Conservation (phyloP, 2,888 invertebrate species). For the Rotaria sp. region DNA sequence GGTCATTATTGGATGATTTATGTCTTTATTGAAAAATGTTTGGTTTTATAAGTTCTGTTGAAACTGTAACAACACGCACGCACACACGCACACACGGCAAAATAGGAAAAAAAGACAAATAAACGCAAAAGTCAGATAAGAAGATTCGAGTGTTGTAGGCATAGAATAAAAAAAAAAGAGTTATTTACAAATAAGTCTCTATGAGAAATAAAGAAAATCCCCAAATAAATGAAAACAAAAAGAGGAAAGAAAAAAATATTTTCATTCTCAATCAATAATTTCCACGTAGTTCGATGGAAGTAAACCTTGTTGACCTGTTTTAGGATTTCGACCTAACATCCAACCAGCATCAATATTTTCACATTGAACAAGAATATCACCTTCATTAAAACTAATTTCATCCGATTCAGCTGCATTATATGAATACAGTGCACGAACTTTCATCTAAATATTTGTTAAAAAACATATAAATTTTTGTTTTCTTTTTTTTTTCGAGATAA, state of each 20-base stretch:
- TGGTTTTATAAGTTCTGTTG: neutral
- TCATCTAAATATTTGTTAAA: neutral
- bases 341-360: constrained; percentile 91
- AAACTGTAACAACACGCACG: neutral
- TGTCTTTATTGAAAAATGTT: neutral
- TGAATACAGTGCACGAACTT: constrained; percentile 79
- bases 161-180: neutral
- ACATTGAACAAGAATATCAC: constrained; percentile 69
- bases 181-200: neutral
- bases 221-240: constrained; percentile 9
- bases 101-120: neutral
- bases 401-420: constrained; percentile 93
- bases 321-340: constrained; percentile 92
- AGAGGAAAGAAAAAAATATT: neutral
- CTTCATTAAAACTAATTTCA: constrained; percentile 64
- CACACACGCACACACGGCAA: neutral
- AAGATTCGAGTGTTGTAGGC: neutral
- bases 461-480: neutral
- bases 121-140: neutral
- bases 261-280: constrained; percentile 32
- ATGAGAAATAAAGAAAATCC: neutral
- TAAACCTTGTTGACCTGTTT: constrained; percentile 90
- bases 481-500: neutral
- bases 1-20: neutral
- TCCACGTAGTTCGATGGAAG: constrained; percentile 96